Evolutionary conservation across 2,113 vertebrate species (phyloP), one percentile per base, ranked within the genome.

Genomic region (Zingel zingel): DNA sequence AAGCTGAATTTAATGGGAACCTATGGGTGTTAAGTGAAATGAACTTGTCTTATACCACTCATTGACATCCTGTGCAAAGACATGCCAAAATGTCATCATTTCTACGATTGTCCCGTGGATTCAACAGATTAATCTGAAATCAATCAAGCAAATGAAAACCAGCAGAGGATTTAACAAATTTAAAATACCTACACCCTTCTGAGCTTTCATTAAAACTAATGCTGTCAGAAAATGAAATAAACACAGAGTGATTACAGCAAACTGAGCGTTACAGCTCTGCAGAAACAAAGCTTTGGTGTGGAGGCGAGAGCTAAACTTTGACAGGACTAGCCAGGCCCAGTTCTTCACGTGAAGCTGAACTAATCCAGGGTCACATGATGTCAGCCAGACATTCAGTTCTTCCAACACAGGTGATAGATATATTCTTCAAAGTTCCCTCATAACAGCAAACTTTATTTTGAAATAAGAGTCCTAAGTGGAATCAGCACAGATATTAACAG

Each of bases 91-190:
- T 3, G 15, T 47, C 23, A 16, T 50, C 2, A 59, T 13, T 23
- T 82, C 16, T 30, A 47, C 11, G 58, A 83, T 67, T 80, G 67
- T 80, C 85, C 9, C 39, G 39, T 47, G 12, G 33, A 67, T 4
- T 23, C 27, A 43, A 7, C 9, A 13, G 48, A 77, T 54, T 74
- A 9, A 58, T 54, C 56, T 70, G 14, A 23, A 62, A 74, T 6
- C 21, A 65, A 56, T 50, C 1, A 54, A 62, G 45, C 54, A 54
- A 74, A 72, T 54, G 25, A 54, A 74, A 73, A 36, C 12, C n/a
- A 66, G 57, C 36, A 30, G 16, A 56, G 12, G 19, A 25, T 65
- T 68, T 43, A 43, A 43, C 9, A 11, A 0, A 43, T 43, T 62
- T 56, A 3, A 45, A 10, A 71, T 4, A 72, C 5, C 19, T 64